Conservation (phyloP, 2,888 invertebrate species). For the Xestia ashworthii region DNA sequence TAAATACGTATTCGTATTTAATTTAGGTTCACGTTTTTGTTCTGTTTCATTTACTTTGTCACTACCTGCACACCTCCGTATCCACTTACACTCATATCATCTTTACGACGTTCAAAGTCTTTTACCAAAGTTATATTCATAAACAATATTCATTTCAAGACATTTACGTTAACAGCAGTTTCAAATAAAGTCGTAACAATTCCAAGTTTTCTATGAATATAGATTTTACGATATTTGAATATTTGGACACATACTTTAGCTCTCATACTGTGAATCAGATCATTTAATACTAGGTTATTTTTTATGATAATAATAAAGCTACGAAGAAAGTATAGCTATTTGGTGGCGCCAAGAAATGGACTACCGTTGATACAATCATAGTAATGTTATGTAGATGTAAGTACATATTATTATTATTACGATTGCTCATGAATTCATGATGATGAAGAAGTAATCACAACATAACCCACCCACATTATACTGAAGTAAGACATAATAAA, state of each 20-base stretch:
- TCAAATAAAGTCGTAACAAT: constrained; percentile 77
- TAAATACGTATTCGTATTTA: no score
- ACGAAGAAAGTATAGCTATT: constrained; percentile 32
- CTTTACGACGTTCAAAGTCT: constrained; percentile 26
- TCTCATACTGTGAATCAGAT: constrained; percentile 61
- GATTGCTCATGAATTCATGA: neutral
- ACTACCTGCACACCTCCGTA: no score
- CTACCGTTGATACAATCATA: constrained; percentile 38
- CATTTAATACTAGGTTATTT: constrained; percentile 44
- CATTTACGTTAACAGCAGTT: constrained; percentile 58
- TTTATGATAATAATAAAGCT: constrained; percentile 36
- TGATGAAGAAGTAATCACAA: neutral
- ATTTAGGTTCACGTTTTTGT: neutral
- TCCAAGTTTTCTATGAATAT: constrained; percentile 76
- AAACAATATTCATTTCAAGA: constrained; percentile 65
- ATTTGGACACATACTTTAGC: constrained; percentile 50
- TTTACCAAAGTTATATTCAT: constrained; percentile 66
- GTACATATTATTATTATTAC: no score
- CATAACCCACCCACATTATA: neutral
- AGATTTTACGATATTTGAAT: constrained; percentile 74
- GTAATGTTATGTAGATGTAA: constrained; percentile 10
- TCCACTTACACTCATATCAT: constrained; percentile 5
- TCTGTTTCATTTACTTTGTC: neutral
- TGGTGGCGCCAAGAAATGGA: constrained; percentile 56
- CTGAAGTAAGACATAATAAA: neutral